A percentile compares a stretch with the other conserved stretches of the same genome.
Conservation (phyloP, 1,140 invertebrate genomes). For the Gryon sp. region DNA sequence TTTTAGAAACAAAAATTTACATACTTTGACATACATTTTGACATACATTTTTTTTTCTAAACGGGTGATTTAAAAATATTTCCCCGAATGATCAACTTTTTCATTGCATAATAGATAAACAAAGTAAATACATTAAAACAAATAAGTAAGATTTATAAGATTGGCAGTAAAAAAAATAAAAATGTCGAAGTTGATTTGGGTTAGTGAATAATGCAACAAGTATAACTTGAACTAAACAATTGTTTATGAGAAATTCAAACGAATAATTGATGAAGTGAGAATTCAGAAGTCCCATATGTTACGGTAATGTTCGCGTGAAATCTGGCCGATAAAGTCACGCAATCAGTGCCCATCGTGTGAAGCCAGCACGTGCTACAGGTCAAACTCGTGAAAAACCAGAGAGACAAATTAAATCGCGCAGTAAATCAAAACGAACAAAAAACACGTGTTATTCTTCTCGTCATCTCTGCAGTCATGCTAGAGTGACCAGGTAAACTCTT, state of each 20-base stretch:
- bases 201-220: slow-evolving; percentile 7
- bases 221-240: slow-evolving; percentile 16
- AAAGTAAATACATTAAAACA: too few relatives aligned
- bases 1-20: too few relatives aligned
- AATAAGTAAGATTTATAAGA: too few relatives aligned
- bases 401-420: slow-evolving; percentile 68
- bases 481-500: slow-evolving; percentile 45
- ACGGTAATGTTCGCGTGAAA: slow-evolving; percentile 37
- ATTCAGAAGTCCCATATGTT: slow-evolving; percentile 46
- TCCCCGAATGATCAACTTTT: too few relatives aligned
- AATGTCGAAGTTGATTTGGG: too few relatives aligned
- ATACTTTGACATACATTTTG: too few relatives aligned
- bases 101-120: too few relatives aligned
- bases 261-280: slow-evolving; percentile 26
- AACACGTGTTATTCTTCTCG: slow-evolving; percentile 50
- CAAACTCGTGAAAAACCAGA: slow-evolving; percentile 52
- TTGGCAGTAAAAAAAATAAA: too few relatives aligned
- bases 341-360: slow-evolving; percentile 76
- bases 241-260: slow-evolving; percentile 13
- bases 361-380: slow-evolving; percentile 69
- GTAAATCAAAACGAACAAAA: slow-evolving; percentile 64
- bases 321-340: slow-evolving; percentile 71
- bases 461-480: slow-evolving; percentile 50
- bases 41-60: too few relatives aligned
- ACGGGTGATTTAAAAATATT: too few relatives aligned